phyloP scores from a whole-genome alignment of 2,888 invertebrate species.

The Stenodera caucasica region DNA sequence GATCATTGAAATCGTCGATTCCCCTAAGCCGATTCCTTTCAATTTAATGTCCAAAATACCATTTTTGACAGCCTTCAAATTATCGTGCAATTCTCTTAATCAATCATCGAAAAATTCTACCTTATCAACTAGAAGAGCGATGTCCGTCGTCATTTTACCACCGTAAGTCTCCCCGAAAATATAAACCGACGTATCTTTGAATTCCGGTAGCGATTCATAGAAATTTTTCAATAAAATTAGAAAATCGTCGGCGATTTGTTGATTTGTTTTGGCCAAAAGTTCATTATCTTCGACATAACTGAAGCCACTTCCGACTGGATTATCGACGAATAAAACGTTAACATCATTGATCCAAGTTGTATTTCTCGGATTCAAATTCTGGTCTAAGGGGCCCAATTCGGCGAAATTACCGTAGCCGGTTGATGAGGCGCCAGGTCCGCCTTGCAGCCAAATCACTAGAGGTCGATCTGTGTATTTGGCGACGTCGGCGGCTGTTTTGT shows the following conservation, averaged over 20 bases:
- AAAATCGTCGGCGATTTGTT: constrained; percentile 74
- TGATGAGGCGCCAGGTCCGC: constrained; percentile 71
- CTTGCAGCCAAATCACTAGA: constrained; percentile 85
- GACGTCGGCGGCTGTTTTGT: constrained; percentile 66
- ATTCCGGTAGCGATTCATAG: constrained; percentile 67
- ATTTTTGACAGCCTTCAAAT: constrained; percentile 34
- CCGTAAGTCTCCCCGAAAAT: constrained; percentile 91
- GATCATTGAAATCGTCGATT: constrained; percentile 88
- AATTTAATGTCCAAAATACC: constrained; percentile 62
- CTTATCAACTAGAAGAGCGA: too few relatives aligned
- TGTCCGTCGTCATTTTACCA: constrained; percentile 89
- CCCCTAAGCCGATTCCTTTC: constrained; percentile 79
- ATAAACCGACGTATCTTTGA: constrained; percentile 74
- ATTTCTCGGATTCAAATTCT: constrained; percentile 55
- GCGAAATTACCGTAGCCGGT: constrained; percentile 75
- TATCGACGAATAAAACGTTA: constrained; percentile 85
- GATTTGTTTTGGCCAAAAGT: constrained; percentile 61
- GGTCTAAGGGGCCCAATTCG: constrained; percentile 42
- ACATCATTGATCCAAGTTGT: constrained; percentile 60
- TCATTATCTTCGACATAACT: constrained; percentile 67
- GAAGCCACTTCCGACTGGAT: constrained; percentile 87
- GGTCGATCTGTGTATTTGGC: constrained; percentile 67
- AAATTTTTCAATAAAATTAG: constrained; percentile 72
- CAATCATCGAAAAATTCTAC: too few relatives aligned
- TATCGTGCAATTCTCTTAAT: too few relatives aligned